Conservation (phyloP, 2,888 invertebrate species). For the Pandemis corylana region DNA sequence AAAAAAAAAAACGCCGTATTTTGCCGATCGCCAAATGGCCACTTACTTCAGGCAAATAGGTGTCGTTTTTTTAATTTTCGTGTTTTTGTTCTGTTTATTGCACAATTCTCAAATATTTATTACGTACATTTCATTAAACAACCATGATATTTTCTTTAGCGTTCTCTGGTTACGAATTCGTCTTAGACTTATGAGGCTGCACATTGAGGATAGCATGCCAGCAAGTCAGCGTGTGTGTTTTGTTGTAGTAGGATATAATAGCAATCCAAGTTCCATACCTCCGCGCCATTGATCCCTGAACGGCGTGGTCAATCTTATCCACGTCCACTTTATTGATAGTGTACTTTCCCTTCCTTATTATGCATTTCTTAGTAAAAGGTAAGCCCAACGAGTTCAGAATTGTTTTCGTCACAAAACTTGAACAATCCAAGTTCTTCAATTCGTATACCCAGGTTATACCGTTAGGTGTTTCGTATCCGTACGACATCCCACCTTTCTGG, state of each 20-base stretch:
- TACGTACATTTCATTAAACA: no score
- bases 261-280: neutral
- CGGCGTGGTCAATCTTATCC: neutral
- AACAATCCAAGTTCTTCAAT: conserved; percentile 2
- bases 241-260: neutral
- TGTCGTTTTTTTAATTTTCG: no score
- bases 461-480: neutral
- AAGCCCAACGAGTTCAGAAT: neutral
- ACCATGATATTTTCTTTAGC: neutral
- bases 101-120: no score
- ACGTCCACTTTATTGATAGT: neutral
- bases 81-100: no score
- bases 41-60: no score
- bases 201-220: neutral
- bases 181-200: neutral
- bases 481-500: neutral
- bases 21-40: no score
- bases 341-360: neutral
- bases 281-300: neutral
- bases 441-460: conserved; percentile 2
- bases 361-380: neutral
- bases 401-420: neutral
- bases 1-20: no score
- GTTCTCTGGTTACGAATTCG: neutral
- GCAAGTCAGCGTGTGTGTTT: neutral